A percentile compares a stretch with the other conserved stretches of the same genome.
Conservation (phyloP, 2,888 invertebrate genomes). For the Oligia fasciuncula region DNA sequence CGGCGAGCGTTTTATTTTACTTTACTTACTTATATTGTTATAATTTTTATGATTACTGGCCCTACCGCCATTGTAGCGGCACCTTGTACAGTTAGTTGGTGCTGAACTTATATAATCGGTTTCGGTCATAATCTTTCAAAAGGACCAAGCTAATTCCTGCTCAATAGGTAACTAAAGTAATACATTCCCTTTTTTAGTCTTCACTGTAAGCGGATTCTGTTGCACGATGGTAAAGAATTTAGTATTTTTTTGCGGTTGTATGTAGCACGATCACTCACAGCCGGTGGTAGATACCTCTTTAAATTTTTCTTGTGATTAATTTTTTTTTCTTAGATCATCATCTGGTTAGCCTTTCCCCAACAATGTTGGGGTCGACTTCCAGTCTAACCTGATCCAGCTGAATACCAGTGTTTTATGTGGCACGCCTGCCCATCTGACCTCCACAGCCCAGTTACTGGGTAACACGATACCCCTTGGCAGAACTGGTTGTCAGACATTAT, state of each 20-base stretch:
- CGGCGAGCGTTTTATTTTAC: too few species aligned
- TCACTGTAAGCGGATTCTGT: background rate
- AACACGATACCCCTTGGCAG: background rate
- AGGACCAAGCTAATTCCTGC: background rate
- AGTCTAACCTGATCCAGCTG: too few species aligned
- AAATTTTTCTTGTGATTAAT: background rate
- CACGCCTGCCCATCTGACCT: background rate
- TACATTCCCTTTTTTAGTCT: too few species aligned
- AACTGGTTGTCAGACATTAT: background rate
- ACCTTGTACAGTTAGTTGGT: background rate
- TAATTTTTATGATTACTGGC: too few species aligned
- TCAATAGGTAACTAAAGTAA: background rate
- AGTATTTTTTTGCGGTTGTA: too few species aligned
- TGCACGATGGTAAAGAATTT: background rate
- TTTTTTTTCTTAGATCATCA: too few species aligned
- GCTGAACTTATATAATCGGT: background rate
- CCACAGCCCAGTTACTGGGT: background rate
- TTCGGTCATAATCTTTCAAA: background rate
- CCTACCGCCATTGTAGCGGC: too few species aligned
- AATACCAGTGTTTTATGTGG: too few species aligned
- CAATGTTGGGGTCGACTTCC: too few species aligned
- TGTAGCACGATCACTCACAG: accelerated
- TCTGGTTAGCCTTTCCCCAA: too few species aligned
- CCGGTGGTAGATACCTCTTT: accelerated
- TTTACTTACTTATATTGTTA: too few species aligned